Evolutionary conservation across 2,888 invertebrate species (phyloP), one percentile per base, ranked within the genome.

Genomic region (Drosophila histrio): DNA sequence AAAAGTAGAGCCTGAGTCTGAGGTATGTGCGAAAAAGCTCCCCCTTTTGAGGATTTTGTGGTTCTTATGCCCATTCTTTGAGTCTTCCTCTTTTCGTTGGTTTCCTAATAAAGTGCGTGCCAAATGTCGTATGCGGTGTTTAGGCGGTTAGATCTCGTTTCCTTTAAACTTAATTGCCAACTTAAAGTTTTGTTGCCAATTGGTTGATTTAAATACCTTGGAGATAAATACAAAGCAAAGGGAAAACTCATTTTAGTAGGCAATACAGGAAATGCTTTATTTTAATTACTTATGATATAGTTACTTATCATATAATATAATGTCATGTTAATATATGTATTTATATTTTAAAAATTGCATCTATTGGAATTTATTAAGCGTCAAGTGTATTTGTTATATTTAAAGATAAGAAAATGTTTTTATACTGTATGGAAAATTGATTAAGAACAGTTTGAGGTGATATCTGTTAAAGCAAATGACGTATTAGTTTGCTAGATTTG

Each of bases 101-200:
- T 63, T 67, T 77, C 32, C 69, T 77, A 73, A 83, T 83, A 73
- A 81, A 86, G 77, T 86, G 87, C 64, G 65, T 77, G 73, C 50
- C 71, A 63, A 67, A 66, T 67, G 71, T 73, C 57, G 53, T 24
- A 60, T 64, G 69, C 58, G 77, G 73, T 58, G 9, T 53, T 50
- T 15, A 7, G 22, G 52, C 30, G 67, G 70, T 63, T 71, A 36
- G 21, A 59, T 34, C 54, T 58, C 59, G 41, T 50, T 85, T 69
- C 68, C 57, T 64, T 70, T 50, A 44, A 44, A 64, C 44, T 79
- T 82, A 81, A 81, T 81, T 81, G 86, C 63, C 86, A 79, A 67
- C 79, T 79, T 79, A 50, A 76, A 72, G 76, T 21, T 17, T n/a
- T 19, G 19, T 17, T 67, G 9, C 43, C 30, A 17, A 21, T 34